A percentile compares a stretch with the other conserved stretches of the same genome.
These are phyloP conservation scores for Caenorhabditis parvicauda DNA, from an alignment of 2,888 invertebrate species.

Conservation along the genomic window DNA sequence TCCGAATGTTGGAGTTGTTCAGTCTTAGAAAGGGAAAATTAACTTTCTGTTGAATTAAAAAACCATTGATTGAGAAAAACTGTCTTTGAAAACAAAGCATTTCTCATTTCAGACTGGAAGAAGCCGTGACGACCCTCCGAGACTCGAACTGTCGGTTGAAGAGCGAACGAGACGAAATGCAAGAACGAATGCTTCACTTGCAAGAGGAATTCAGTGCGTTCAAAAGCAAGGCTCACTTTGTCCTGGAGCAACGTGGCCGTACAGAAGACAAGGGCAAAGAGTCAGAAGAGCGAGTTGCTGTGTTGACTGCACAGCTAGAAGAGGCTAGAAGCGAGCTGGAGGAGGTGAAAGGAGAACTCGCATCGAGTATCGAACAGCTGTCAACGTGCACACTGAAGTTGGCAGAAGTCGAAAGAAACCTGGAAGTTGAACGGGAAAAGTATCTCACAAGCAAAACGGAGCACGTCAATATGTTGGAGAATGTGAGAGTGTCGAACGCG, in stretches of 20 bases:
- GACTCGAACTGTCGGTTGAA: slow-evolving; percentile 10
- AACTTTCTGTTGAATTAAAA: too few species aligned
- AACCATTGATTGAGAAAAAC: too few species aligned
- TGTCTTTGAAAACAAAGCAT: too few species aligned
- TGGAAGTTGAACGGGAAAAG: too few species aligned
- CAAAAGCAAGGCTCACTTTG: slow-evolving; percentile 23
- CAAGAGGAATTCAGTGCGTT: slow-evolving; percentile 20
- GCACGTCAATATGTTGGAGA: too few species aligned
- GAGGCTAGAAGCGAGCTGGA: slow-evolving; percentile 13
- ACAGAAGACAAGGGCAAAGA: slow-evolving; percentile 12
- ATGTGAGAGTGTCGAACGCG: too few species aligned
- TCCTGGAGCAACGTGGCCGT: slow-evolving; percentile 19
- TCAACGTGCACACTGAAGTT: slow-evolving; percentile 4
- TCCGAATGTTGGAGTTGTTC: too few species aligned
- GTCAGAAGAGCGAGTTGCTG: slow-evolving; percentile 10
- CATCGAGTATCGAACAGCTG: slow-evolving; percentile 10
- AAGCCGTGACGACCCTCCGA: slow-evolving; percentile 16
- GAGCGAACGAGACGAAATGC: too few species aligned
- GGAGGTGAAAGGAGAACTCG: slow-evolving; percentile 10
- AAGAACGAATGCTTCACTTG: slow-evolving; percentile 2
- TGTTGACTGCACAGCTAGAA: background rate
- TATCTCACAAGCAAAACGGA: too few species aligned
- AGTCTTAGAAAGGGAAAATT: too few species aligned
- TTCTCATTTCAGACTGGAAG: slow-evolving; percentile 18
- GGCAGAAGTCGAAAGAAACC: slow-evolving; percentile 3